Conservation (phyloP, 2,797 vertebrate species). For the Tangara arthus region DNA sequence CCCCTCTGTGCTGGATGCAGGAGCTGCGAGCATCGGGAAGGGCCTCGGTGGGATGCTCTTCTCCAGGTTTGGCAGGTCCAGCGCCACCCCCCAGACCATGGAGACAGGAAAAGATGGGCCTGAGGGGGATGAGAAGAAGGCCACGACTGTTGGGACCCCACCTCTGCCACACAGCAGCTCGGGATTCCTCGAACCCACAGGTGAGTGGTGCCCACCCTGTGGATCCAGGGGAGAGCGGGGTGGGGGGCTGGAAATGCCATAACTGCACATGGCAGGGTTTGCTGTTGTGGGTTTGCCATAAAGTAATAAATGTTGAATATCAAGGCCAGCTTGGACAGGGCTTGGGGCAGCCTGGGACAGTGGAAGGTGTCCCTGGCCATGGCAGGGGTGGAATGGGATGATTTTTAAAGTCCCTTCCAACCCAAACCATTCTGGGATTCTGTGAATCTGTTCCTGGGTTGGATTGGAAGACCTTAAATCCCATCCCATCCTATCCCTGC, state of each 20-base stretch:
- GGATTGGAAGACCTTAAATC: background rate
- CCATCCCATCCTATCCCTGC: accelerated
- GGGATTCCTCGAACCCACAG: constrained; percentile 81
- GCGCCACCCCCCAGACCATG: constrained; percentile 77
- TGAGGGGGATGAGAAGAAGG: constrained; percentile 81
- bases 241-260: background rate
- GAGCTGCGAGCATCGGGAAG: constrained; percentile 95
- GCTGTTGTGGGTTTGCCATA: background rate
- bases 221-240: background rate
- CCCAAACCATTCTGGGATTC: background rate
- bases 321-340: background rate
- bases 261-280: accelerated
- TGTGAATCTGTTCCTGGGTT: background rate
- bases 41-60: constrained; percentile 96
- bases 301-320: background rate
- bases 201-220: constrained; percentile 71
- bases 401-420: background rate
- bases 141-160: constrained; percentile 15
- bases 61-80: constrained; percentile 91
- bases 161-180: constrained; percentile 79
- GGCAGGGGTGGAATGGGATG: background rate
- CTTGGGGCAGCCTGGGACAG: background rate
- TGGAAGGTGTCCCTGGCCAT: background rate
- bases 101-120: constrained; percentile 77
- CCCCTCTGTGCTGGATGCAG: constrained; percentile 62